Conservation (phyloP, 2,888 invertebrate species). For the Rhabditophanes sp. region DNA sequence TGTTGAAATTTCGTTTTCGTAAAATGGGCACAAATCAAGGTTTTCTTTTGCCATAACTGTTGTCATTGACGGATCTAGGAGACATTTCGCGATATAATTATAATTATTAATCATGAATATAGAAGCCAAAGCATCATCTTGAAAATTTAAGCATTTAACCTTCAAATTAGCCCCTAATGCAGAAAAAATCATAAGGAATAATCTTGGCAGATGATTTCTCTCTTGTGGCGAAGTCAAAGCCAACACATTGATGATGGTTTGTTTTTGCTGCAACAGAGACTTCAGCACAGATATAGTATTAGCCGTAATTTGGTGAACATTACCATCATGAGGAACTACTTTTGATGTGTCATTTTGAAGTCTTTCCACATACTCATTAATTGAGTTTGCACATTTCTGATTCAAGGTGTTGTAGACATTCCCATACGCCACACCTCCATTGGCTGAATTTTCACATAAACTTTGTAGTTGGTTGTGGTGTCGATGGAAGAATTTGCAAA, state of each 20-base stretch:
- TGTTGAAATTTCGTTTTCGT: conserved; percentile 24
- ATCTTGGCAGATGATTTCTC: conserved; percentile 6
- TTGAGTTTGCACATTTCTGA: too few relatives aligned
- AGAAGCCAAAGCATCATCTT: conserved; percentile 15
- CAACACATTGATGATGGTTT: conserved; percentile 12
- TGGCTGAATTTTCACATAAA: conserved; percentile 11
- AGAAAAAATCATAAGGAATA: conserved; percentile 9
- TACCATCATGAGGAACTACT: conserved; percentile 83
- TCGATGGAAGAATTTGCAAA: conserved; percentile 13
- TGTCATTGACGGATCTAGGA: too few relatives aligned
- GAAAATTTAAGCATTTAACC: conserved; percentile 16
- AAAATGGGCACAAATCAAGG: conserved; percentile 20
- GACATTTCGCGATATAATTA: too few relatives aligned
- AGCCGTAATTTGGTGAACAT: conserved; percentile 58
- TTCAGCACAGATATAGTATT: conserved; percentile 23
- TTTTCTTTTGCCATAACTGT: too few relatives aligned
- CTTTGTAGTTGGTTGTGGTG: conserved; percentile 16
- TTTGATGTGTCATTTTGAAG: conserved; percentile 52
- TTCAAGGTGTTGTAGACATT: too few relatives aligned
- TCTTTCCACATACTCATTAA: conserved; percentile 13
- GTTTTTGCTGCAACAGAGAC: conserved; percentile 15
- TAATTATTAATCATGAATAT: conserved; percentile 30
- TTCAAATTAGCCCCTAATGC: conserved; percentile 18
- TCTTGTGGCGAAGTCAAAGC: too few relatives aligned
- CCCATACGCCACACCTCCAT: too few relatives aligned